Evolutionary conservation across 2,888 invertebrate species (phyloP).

Genomic region (Diploptera punctata): DNA sequence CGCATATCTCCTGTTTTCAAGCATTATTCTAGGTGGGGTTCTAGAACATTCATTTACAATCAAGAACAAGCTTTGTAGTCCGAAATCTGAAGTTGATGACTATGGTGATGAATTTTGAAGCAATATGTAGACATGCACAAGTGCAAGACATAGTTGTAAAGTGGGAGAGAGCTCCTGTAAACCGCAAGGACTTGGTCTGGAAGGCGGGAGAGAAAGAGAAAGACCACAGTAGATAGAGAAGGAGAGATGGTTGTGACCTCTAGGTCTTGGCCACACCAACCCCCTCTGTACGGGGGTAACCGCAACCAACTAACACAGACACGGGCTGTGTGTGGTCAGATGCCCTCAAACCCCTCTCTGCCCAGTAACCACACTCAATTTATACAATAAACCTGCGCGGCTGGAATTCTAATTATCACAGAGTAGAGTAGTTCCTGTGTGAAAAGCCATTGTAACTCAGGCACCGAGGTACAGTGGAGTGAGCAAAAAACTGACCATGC

Average conservation of each 20-base stretch:
- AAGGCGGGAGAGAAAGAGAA: not conserved
- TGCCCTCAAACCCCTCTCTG: not conserved
- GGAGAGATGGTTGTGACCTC: not conserved
- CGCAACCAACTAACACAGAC: slow-evolving; percentile 27
- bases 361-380: slow-evolving; percentile 27
- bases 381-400: slow-evolving; percentile 28
- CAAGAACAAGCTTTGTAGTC: too few species aligned
- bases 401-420: slow-evolving; percentile 31
- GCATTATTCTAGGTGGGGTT: too few species aligned
- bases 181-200: slow-evolving; percentile 1
- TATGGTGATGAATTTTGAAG: not conserved
- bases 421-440: slow-evolving; percentile 23
- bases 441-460: slow-evolving; percentile 12
- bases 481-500: slow-evolving; percentile 1
- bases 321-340: slow-evolving; percentile 26
- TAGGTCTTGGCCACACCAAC: slow-evolving; percentile 16
- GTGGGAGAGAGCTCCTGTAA: slow-evolving; percentile 18
- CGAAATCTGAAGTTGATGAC: not conserved
- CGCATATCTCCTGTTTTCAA: too few species aligned
- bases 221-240: not conserved
- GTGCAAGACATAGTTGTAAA: too few species aligned
- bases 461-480: not conserved
- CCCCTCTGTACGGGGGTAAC: slow-evolving; percentile 12
- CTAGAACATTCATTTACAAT: too few species aligned
- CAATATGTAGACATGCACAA: too few species aligned